Base-by-base conservation (phyloP, 2,113 vertebrate genomes). In the Brachyistius frenatus region DNA sequence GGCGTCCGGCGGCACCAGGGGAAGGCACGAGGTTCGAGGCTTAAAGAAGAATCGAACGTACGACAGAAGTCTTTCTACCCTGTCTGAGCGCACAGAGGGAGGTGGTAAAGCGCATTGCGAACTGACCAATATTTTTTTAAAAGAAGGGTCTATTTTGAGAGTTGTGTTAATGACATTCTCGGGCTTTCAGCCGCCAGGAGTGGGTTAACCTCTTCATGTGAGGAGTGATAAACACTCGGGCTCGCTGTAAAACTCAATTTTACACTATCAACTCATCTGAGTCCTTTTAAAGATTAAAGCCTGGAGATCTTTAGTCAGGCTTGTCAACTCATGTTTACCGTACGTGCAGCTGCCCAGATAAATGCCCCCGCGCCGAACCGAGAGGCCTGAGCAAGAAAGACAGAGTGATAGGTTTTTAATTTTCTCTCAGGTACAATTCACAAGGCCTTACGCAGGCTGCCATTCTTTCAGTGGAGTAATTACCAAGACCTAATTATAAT, bases 401-500 rank as follows among this genome's bases (percentile, higher is more conserved):
- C 85, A 52, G 77, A 79, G 60, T 55, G 75, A 91, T 82, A 44
- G 57, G 1, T 80, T 86, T 87, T 92, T 73, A 89, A 90, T 92
- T 77, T 88, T 52, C 78, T 90, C 60, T 3, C 85, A 92, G 90
- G 90, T 92, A 88, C 80, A 76, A 84, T 87, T 90, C 84, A 80
- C 66, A 81, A 81, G 79, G 77, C 84, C 84, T 88, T 78, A 71
- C 71, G 47, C 73, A 44, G 73, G 54, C 87, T 91, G 89, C 78
- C 87, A 84, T 87, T 94, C 88, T 89, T 86, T 82, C 78, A 71
- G 58, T 36, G 60, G 75, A 85, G 80, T 89, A 90, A 89, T 91
- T 93, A 91, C 80, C 87, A 87, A 76, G 50, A 70, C 60, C 83
- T 90, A 89, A 92, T 92, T 90, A 89, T 89, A 92, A 93, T 93